Evolutionary conservation across 2,113 vertebrate species (phyloP), one percentile per base, ranked within the genome.

Genomic region (Pseudorectes ferrugineus): DNA sequence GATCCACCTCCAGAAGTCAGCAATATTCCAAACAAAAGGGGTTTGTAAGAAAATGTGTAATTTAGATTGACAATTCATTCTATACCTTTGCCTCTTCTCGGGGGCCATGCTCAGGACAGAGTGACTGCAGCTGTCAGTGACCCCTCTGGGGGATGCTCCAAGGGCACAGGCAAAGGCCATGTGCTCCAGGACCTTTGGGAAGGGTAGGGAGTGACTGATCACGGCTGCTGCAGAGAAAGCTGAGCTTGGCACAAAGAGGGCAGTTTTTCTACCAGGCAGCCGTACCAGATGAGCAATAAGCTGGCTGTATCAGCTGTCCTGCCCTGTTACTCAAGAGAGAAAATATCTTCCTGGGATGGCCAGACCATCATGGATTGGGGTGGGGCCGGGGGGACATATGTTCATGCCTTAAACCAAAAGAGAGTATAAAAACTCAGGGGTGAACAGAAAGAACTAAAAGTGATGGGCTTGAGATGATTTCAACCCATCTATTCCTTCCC

Each of bases 311-410:
- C 16, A 12, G 25, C 63, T 49, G 9, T 23, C 77, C 73, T 76
- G 63, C 51, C 33, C 23, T 1, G 2, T 26, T 54, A 33, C 72
- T 61, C 22, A 28, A 54, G 46, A 77, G 29, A 33, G 29, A 65
- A 61, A 84, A 20, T 18, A 74, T 3, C 25, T 40, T 76, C 33
- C 78, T 14, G 40, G 65, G 52, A 38, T 46, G 31, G 26, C 40
- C 89, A 91, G 43, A 72, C 21, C 23, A 28, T 36, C 2, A 3
- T 5, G 45, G 12, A 42, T 7, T 24, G 31, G 18, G 26, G 22
- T 0, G 0, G 26, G 22, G 24, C 7, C 1, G n/a, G 25, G 42
- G 7, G 3, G 18, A 17, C 11, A 26, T 12, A 49, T 6, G 25
- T 1, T 29, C 21, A 22, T 26, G 14, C 40, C 40, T 79, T 46